A percentile compares a stretch with the other conserved stretches of the same genome.
Evolutionary conservation across 1,140 invertebrate species (phyloP).

Genomic region (Bemisia tabaci): DNA sequence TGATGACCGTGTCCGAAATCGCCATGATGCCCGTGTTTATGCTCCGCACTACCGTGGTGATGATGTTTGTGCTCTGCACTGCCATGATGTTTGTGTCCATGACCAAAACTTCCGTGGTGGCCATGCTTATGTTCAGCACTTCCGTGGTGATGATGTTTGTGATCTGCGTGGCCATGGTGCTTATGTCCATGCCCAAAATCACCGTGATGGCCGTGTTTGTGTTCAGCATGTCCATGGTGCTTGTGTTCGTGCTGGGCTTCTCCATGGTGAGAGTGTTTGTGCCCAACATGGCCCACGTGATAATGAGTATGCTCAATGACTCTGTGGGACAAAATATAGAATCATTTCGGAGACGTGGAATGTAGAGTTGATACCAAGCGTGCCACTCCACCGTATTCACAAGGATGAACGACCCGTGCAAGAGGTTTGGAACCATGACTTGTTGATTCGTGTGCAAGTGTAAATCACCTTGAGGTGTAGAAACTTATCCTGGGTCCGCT

Average conservation of each 20-base stretch:
- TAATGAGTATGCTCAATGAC: slow-evolving; percentile 13
- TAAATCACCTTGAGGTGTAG: too few relatives aligned
- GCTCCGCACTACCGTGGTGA: slow-evolving; percentile 14
- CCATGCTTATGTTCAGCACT: slow-evolving; percentile 11
- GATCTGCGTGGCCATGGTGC: slow-evolving; percentile 13
- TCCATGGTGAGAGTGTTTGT: slow-evolving; percentile 13
- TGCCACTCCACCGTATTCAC: not conserved
- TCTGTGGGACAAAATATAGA: not conserved
- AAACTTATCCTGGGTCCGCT: too few relatives aligned
- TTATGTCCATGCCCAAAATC: slow-evolving; percentile 10
- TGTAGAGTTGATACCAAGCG: not conserved
- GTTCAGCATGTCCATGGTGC: slow-evolving; percentile 13
- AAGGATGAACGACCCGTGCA: not conserved
- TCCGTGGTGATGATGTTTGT: slow-evolving; percentile 15
- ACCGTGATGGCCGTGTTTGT: slow-evolving; percentile 13
- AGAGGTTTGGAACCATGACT: too few relatives aligned
- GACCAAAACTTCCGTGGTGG: slow-evolving; percentile 14
- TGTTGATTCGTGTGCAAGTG: too few relatives aligned
- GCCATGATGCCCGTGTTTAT: slow-evolving; percentile 14
- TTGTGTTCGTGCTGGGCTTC: slow-evolving; percentile 14
- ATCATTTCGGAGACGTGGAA: not conserved
- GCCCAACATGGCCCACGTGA: slow-evolving; percentile 10
- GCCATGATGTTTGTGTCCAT: slow-evolving; percentile 16
- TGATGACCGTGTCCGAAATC: slow-evolving; percentile 17
- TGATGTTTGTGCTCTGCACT: slow-evolving; percentile 17